Conservation (phyloP, 2,797 vertebrate species). For the Todus mexicanus region DNA sequence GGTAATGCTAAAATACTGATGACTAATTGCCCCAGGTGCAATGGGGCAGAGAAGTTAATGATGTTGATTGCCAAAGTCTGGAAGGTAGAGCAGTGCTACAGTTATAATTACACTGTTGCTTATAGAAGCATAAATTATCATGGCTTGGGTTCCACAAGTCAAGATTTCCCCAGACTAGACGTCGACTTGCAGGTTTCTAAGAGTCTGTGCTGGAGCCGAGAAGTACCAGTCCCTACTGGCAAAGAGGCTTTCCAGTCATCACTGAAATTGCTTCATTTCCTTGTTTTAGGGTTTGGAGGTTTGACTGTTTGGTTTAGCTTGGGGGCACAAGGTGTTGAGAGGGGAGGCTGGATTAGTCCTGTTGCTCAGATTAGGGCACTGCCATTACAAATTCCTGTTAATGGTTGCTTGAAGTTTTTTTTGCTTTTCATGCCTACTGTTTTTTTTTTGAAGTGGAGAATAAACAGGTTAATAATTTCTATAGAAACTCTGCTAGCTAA, state of each 20-base stretch:
- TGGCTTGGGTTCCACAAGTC: neutral
- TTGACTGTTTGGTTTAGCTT: neutral
- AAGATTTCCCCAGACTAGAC: neutral
- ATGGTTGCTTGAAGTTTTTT: neutral
- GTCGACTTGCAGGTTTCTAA: neutral
- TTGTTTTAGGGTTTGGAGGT: neutral
- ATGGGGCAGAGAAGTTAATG: constrained; percentile 5
- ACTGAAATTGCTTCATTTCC: neutral
- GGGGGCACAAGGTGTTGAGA: neutral
- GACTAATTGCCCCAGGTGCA: constrained; percentile 26
- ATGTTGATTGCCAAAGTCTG: neutral
- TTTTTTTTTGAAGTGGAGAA: neutral
- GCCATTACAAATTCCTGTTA: neutral
- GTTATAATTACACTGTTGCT: constrained; percentile 42
- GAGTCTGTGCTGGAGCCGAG: neutral
- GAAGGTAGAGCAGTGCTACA: neutral
- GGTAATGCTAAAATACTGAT: constrained; percentile 70
- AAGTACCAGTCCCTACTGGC: neutral
- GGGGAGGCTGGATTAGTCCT: neutral
- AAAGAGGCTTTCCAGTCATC: neutral
- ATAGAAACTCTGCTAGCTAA: neutral
- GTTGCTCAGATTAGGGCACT: neutral
- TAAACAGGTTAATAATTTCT: neutral
- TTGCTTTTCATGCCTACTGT: neutral
- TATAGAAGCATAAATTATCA: neutral